Percentiles rank a stretch among this genome's conserved stretches.
These are phyloP conservation scores for Hemibagrus guttatus DNA, from an alignment of 2,797 vertebrate species.

Conservation along the genomic window DNA sequence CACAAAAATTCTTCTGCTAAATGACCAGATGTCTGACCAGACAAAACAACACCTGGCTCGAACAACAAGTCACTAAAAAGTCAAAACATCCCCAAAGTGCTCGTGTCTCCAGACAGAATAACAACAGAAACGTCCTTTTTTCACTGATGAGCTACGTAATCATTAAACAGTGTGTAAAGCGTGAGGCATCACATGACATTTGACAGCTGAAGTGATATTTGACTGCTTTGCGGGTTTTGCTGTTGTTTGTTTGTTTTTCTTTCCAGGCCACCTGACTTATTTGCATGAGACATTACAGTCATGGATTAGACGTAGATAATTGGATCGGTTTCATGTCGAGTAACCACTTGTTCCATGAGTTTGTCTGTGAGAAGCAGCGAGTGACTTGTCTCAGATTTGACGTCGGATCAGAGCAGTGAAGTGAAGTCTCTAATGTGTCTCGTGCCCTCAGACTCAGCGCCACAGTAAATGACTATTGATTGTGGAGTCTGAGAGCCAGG, in stretches of 20 bases:
- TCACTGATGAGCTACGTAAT: neutral
- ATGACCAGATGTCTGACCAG: neutral
- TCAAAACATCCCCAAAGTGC: neutral
- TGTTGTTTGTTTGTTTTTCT: neutral
- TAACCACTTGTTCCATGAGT: constrained; percentile 5
- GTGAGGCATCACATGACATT: neutral
- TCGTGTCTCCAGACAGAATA: neutral
- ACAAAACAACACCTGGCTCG: neutral
- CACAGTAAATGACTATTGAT: constrained; percentile 81
- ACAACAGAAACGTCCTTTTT: neutral
- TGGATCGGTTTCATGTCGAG: neutral
- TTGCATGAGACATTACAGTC: neutral
- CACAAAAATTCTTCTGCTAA: neutral
- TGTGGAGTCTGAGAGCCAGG: constrained; percentile 64
- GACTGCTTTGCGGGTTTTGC: neutral
- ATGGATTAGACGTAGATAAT: neutral
- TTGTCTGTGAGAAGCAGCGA: neutral
- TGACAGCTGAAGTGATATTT: neutral
- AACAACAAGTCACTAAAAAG: neutral
- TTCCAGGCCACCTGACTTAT: neutral
- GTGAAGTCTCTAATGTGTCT: constrained; percentile 62
- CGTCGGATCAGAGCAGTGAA: constrained; percentile 20
- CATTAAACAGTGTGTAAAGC: neutral
- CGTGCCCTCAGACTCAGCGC: constrained; percentile 62
- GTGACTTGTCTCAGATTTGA: neutral